These are phyloP conservation scores for Tenrec ecaudatus DNA, from an alignment of 2,113 vertebrate genomes.

Conservation along the genomic window DNA sequence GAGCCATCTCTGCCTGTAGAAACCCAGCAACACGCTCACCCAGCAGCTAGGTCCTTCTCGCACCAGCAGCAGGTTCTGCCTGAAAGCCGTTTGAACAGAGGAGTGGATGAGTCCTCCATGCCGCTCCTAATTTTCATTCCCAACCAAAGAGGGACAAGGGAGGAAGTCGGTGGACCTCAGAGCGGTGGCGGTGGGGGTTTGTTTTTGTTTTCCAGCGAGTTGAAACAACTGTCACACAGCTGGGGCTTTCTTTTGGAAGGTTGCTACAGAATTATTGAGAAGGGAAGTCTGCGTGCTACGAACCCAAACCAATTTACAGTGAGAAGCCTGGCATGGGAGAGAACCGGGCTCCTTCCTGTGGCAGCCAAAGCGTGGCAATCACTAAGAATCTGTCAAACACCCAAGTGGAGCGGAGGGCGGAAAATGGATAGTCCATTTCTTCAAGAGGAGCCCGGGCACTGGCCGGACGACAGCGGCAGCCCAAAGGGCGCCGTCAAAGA, in stretches of 20 bases:
- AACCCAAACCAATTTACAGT: conserved; percentile 76
- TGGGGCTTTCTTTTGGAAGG: background rate
- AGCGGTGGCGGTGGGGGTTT: background rate
- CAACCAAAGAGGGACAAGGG: background rate
- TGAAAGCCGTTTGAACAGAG: background rate
- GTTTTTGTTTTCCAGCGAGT: conserved; percentile 26
- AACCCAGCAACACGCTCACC: background rate
- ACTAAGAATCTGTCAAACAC: conserved; percentile 75
- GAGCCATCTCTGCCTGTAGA: background rate
- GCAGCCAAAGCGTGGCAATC: conserved; percentile 68
- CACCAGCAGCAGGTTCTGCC: background rate
- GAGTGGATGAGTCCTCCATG: background rate
- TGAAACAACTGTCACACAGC: conserved; percentile 52
- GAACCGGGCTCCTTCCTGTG: conserved; percentile 73
- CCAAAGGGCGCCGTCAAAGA: background rate
- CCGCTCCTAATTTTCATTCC: conserved; percentile 5
- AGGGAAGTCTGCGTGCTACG: conserved; percentile 60
- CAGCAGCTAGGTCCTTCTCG: background rate
- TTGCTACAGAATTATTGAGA: conserved; percentile 73
- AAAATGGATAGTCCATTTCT: conserved; percentile 75
- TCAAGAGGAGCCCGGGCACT: conserved; percentile 64
- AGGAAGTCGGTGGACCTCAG: background rate
- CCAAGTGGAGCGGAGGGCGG: conserved; percentile 65
- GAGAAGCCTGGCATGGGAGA: conserved; percentile 65
- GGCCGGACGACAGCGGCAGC: conserved; percentile 36